phyloP scores from a whole-genome alignment of 1,140 invertebrate species.

The Ylistrum balloti region DNA sequence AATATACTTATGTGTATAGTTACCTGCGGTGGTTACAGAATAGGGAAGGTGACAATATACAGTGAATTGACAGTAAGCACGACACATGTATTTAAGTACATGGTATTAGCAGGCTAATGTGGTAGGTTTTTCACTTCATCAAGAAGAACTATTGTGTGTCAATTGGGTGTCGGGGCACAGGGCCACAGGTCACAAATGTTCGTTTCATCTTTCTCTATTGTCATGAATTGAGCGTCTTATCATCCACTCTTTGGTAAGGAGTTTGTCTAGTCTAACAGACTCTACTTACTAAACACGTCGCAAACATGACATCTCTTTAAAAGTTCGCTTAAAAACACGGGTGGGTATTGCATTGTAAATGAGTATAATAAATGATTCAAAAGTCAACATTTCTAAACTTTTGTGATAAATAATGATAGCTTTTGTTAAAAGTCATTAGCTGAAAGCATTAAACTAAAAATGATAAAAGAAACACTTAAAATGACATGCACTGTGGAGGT shows the following conservation, averaged over 20 bases:
- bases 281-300: not conserved
- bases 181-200: conserved; percentile 12
- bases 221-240: not conserved
- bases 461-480: conserved; percentile 39
- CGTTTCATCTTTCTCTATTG: not conserved
- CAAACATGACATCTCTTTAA: conserved; percentile 35
- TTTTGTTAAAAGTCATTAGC: conserved; percentile 35
- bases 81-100: not conserved
- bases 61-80: not conserved
- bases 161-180: conserved; percentile 15
- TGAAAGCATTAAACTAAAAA: conserved; percentile 20
- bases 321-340: not conserved
- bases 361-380: not conserved
- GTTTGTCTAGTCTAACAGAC: not conserved
- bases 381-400: conserved; percentile 36
- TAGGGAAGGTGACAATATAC: not conserved
- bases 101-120: not conserved
- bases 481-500: conserved; percentile 17
- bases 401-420: not conserved
- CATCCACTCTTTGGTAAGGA: not conserved
- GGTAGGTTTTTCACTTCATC: not conserved
- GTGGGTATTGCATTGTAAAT: not conserved
- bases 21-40: conserved; percentile 2
- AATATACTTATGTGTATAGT: not conserved
- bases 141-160: conserved; percentile 15